Percentiles rank a stretch among this genome's conserved stretches.
These are phyloP conservation scores for Coptodon bakossiorum DNA, from an alignment of 2,113 vertebrate species.

Conservation along the genomic window DNA sequence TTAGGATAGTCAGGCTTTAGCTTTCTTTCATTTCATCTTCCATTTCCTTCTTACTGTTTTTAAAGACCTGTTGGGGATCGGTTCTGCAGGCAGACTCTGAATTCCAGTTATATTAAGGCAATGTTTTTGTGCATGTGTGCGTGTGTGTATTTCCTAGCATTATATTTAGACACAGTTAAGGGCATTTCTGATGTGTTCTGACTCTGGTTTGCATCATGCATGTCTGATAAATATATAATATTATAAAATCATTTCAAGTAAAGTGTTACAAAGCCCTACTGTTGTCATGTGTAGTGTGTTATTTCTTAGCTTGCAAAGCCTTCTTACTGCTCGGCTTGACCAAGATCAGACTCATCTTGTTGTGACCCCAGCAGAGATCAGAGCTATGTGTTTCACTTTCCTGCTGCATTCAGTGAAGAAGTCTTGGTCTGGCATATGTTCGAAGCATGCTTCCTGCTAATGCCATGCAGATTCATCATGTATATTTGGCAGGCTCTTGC, in stretches of 20 bases:
- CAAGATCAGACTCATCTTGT: neutral
- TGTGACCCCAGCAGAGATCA: neutral
- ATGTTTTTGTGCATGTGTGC: neutral
- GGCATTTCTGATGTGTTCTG: neutral
- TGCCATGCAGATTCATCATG: slow-evolving; percentile 55
- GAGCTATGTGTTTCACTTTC: neutral
- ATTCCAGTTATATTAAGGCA: neutral
- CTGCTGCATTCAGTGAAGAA: neutral
- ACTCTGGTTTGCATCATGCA: neutral
- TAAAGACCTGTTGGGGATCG: neutral
- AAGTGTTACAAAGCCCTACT: neutral
- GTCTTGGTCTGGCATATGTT: neutral
- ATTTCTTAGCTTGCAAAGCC: neutral
- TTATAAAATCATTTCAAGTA: neutral
- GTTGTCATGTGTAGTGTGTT: neutral
- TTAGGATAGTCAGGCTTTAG: neutral
- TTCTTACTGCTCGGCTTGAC: neutral
- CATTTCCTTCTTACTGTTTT: neutral
- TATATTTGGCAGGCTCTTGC: slow-evolving; percentile 53
- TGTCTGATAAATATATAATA: neutral
- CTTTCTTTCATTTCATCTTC: neutral
- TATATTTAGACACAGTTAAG: neutral
- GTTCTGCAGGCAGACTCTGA: neutral
- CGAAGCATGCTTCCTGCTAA: slow-evolving; percentile 25
- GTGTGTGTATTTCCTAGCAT: neutral